A percentile compares a stretch with the other conserved stretches of the same genome.
These are phyloP conservation scores for Eurypyga helias DNA, from an alignment of 2,113 vertebrate species.

Conservation along the genomic window DNA sequence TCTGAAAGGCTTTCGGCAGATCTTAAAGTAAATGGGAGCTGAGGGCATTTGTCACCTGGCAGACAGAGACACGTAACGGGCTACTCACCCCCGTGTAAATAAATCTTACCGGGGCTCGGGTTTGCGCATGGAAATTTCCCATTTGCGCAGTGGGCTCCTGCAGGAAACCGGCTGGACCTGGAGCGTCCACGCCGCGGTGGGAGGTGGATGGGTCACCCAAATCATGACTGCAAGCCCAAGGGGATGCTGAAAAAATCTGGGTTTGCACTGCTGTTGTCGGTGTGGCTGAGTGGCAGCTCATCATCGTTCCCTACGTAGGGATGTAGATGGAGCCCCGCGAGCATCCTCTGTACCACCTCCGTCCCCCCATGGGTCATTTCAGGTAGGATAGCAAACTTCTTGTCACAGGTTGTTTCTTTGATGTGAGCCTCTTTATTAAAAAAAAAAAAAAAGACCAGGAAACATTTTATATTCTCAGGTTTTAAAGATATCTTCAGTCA, in stretches of 20 bases:
- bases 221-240: background rate
- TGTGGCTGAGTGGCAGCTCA: rapidly evolving
- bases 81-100: background rate
- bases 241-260: background rate
- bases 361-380: rapidly evolving
- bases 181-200: background rate
- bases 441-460: background rate
- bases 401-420: background rate
- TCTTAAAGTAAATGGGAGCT: constrained; percentile 29
- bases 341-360: background rate
- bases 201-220: background rate
- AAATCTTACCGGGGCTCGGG: background rate
- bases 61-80: background rate
- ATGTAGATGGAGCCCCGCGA: background rate
- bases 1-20: constrained; percentile 25
- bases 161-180: background rate
- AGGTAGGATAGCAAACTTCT: background rate
- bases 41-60: constrained; percentile 55
- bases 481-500: background rate
- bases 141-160: background rate
- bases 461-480: background rate
- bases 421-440: background rate
- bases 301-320: background rate
- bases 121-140: background rate
- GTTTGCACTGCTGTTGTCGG: rapidly evolving